Base-by-base conservation (phyloP, 2,797 vertebrate genomes). In the Simalia tracyae region DNA sequence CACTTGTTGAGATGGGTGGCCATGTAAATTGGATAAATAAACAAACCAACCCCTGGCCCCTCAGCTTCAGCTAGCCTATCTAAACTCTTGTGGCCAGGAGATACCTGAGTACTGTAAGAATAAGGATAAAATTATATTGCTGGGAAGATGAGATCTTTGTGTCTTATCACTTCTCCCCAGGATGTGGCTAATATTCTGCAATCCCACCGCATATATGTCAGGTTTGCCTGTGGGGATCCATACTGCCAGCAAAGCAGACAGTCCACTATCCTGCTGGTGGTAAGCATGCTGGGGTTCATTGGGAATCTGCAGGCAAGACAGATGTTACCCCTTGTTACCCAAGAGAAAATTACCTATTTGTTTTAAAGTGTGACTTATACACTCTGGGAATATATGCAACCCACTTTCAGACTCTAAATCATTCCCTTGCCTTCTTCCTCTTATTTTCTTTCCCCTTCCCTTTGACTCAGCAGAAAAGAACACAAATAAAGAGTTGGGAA, bases 131-230 rank as follows among this genome's bases (percentile, higher is more conserved):
- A 54, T 26, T 89, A 12, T 22, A 72, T 11, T 86, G 91, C 14
- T 87, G 54, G 36, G 64, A 68, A 81, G 28, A 63, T 59, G 46
- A 76, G 26, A 11, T 31, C 72, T 89, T 22, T 60, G 46, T 2
- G 3, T 42, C 28, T 60, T 86, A 86, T 76, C 64, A 42, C 42
- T 46, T 81, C 24, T 54, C 17, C 22, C 22, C 84, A 90, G 36
- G 76, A 76, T 42, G n/a, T 66, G 59, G 57, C 31, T 87, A 63
- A 56, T 90, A 81, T 92, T 86, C 46, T 90, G 59, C 22, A 81
- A 60, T 87, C 90, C 89, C 89, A 92, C n/a, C 64, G 84, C 57
- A 87, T 64, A 54, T 86, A 68, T 87, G 89, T 84, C 66, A 90
- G 66, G 87, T 90, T 81, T 87, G 85, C n/a, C 85, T 87, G 46